Base-by-base conservation (phyloP, 2,888 invertebrate species). In the Balanococcus diminutus region DNA sequence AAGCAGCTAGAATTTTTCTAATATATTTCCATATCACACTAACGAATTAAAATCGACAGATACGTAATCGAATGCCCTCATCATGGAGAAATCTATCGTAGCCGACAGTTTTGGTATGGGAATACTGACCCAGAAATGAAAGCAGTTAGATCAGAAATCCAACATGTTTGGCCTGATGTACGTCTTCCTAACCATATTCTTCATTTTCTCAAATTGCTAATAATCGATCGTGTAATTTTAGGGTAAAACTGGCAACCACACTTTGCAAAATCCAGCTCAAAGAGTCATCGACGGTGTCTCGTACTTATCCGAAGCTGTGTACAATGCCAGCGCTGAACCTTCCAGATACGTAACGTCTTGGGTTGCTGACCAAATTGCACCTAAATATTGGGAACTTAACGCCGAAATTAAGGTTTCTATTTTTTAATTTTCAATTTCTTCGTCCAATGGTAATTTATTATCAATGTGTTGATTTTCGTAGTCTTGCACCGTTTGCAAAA, bases 361-460 rank as follows among this genome's bases (percentile, higher is more conserved):
- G 94, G 92, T 95, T n/a, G 93, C 95, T 0, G 95, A 95, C 90
- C 93, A 93, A 89, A 92, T 94, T 36, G 94, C 94, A 16, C 96
- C 96, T 0, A 92, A 92, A 51, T 96, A 96, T 90, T 96, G 96
- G 96, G 92, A 93, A 86, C 94, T 95, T 9, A 95, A 96, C 89
- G 91, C 93, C 88, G 93, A 95, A 89, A 95, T 95, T 87, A 92
- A 91, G 89, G 94, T 94, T 89, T 90, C 90, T 89, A 72, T 82
- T n/a, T 82, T 46, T n/a, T 36, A 42, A 28, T 67, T 14, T 16
- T 67, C 1, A 14, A 25, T 28, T 28, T 67, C 16, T 28, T 28
- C 14, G 28, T 28, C 3, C 14, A 16, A 28, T 22, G 25, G 4
- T 3, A 2, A 67, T 67, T 56, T n/a, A 82, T 16, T 14, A 86